Evolutionary conservation across 2,113 vertebrate genomes (phyloP), one percentile per base, ranked within the genome.

Genomic region (Apodemus sylvaticus): DNA sequence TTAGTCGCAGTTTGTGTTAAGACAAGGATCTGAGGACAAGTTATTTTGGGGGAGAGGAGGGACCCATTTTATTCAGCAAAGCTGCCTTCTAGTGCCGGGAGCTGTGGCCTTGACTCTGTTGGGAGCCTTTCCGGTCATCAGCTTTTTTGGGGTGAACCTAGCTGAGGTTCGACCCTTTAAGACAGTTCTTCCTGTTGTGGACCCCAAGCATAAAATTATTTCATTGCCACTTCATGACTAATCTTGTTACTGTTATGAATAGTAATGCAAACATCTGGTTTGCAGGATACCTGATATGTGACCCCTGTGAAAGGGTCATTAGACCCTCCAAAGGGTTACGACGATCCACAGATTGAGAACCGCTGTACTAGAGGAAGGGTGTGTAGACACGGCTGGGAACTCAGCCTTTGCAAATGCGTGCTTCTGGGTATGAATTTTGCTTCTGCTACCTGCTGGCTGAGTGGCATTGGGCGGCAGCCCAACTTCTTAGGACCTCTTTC

Each of bases 391-490:
- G 2, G 24, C 5, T 36, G 39, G 86, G 53, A 91, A 48, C 39
- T 64, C n/a, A 9, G 53, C 36, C 53, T 45, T 7, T 24, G 79
- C 73, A 55, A 71, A 68, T 6, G 5, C 34, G 20, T 1, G 58
- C 58, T 19, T 12, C 31, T 16, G 66, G 29, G 42, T 60, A 71
- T 53, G 70, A 45, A 51, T 88, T 45, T 74, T 42, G 42, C 58
- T 34, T 83, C 68, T 76, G 31, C 16, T 22, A 5, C 55, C 16
- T 42, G 0, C 60, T 36, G 13, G 55, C 90, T 66, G 79, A 83
- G 68, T 1, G 17, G 48, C 55, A 5, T 10, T 24, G 9, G 62
- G 45, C 3, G 2, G 1, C 1, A 36, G 9, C 17, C 34, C 31
- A 20, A 81, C 45, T 74, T 90, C n/a, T 64, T 1, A 0, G 81